Percentiles rank a stretch among this genome's conserved stretches.
These are phyloP conservation scores for Taenaris catops DNA, from an alignment of 2,888 invertebrate genomes.

Conservation along the genomic window DNA sequence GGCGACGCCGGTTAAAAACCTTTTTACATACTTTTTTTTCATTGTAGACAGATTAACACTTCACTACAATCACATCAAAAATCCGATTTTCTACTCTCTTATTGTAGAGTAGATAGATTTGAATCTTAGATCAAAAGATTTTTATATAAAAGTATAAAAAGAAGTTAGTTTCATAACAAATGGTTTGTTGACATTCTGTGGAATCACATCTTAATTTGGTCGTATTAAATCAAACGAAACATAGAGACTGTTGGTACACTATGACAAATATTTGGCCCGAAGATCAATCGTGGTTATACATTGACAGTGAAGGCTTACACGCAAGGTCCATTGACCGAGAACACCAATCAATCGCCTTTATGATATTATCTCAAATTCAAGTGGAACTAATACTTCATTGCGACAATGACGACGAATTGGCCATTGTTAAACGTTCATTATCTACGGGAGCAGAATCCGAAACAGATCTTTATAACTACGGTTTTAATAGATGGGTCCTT, in stretches of 20 bases:
- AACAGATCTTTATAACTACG: conserved; percentile 53
- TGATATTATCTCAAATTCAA: conserved; percentile 69
- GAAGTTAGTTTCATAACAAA: too few species aligned
- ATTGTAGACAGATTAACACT: too few species aligned
- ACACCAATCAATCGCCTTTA: conserved; percentile 60
- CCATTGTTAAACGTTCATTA: conserved; percentile 45
- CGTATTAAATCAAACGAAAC: conserved; percentile 34
- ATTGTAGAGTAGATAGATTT: too few species aligned
- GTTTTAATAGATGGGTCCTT: conserved; percentile 57
- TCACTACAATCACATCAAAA: too few species aligned
- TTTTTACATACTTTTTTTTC: too few species aligned
- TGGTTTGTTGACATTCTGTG: too few species aligned
- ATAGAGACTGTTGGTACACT: conserved; percentile 46
- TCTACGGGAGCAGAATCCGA: conserved; percentile 28
- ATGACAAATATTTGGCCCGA: conserved; percentile 57
- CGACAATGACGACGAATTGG: conserved; percentile 30
- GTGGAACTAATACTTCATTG: conserved; percentile 59
- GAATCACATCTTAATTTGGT: conserved; percentile 52
- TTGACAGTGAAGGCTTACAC: conserved; percentile 54
- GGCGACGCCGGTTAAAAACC: too few species aligned
- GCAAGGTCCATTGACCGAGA: conserved; percentile 61
- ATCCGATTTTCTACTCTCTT: too few species aligned
- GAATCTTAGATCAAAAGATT: too few species aligned
- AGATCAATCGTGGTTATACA: conserved; percentile 59
- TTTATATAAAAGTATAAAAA: too few species aligned